Evolutionary conservation across 2,113 vertebrate species (phyloP).

Genomic region (Salminus brasiliensis): DNA sequence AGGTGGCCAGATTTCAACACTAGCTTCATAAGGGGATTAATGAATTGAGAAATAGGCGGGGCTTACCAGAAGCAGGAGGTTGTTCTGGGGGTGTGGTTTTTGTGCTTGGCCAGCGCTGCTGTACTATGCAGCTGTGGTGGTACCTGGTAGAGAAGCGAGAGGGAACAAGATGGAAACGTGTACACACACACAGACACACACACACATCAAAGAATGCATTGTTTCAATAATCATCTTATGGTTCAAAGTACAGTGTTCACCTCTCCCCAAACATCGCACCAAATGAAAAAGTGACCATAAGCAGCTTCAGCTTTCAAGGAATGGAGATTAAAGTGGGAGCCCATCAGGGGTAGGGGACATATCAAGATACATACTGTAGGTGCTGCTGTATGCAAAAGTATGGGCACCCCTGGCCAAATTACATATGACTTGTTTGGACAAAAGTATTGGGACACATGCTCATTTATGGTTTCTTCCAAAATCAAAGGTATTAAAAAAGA

Average conservation of each 20-base stretch:
- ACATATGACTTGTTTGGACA: no score
- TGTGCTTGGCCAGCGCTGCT: constrained; percentile 44
- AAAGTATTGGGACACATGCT: no score
- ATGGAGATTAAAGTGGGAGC: constrained; percentile 34
- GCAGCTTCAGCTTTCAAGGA: constrained; percentile 45
- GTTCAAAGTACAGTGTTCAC: neutral
- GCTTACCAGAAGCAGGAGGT: constrained; percentile 24
- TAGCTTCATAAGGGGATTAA: neutral
- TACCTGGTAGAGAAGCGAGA: constrained; percentile 57
- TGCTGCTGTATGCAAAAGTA: no score
- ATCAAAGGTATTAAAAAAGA: no score
- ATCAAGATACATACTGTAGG: constrained; percentile 21
- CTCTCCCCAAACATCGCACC: neutral
- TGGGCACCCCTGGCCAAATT: no score
- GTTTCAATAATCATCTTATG: constrained; percentile 62
- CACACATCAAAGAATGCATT: constrained; percentile 29
- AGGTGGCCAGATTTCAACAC: neutral
- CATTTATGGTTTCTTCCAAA: no score
- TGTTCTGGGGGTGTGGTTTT: neutral
- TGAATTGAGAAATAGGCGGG: neutral
- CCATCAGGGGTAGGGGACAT: constrained; percentile 47
- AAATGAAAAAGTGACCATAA: neutral
- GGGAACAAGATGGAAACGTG: neutral
- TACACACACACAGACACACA: neutral
- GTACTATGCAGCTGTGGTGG: constrained; percentile 63